phyloP scores from a whole-genome alignment of 2,888 invertebrate genomes.

The Adelphocoris suturalis region DNA sequence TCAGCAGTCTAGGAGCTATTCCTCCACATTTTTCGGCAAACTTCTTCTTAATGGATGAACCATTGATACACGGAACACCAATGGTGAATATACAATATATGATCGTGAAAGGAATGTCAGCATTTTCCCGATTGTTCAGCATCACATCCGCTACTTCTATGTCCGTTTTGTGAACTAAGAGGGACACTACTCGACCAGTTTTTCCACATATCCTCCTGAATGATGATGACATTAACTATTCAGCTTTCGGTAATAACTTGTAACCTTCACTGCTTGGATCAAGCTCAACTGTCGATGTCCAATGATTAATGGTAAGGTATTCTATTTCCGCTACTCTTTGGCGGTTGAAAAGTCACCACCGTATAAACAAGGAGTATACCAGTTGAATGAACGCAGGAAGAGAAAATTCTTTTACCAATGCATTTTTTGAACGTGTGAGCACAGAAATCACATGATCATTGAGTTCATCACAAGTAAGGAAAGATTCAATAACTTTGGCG shows the following conservation, averaged over 20 bases:
- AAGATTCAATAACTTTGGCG: slow-evolving; percentile 37
- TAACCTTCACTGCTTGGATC: slow-evolving; percentile 49
- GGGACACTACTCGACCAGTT: too few relatives aligned
- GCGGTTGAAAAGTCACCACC: slow-evolving; percentile 54
- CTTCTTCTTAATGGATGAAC: slow-evolving; percentile 45
- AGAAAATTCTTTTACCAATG: slow-evolving; percentile 14
- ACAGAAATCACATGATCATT: slow-evolving; percentile 36
- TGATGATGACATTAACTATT: too few relatives aligned
- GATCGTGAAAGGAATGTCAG: not conserved
- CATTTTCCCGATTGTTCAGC: too few relatives aligned
- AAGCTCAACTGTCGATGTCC: not conserved
- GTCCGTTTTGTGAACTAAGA: too few relatives aligned
- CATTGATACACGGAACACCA: not conserved
- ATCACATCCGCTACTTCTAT: too few relatives aligned
- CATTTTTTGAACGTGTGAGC: slow-evolving; percentile 1
- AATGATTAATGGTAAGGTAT: too few relatives aligned
- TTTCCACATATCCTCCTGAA: too few relatives aligned
- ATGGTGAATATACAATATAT: slow-evolving; percentile 26
- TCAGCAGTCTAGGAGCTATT: slow-evolving; percentile 1
- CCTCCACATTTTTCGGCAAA: slow-evolving; percentile 44
- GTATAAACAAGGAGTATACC: not conserved
- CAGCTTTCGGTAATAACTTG: not conserved
- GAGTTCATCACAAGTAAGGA: slow-evolving; percentile 18
- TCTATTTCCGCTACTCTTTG: slow-evolving; percentile 29
- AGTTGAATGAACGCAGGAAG: not conserved